Base-by-base conservation (phyloP, 92 coral and sea anemone species). In the Scolanthus callimorphus region DNA sequence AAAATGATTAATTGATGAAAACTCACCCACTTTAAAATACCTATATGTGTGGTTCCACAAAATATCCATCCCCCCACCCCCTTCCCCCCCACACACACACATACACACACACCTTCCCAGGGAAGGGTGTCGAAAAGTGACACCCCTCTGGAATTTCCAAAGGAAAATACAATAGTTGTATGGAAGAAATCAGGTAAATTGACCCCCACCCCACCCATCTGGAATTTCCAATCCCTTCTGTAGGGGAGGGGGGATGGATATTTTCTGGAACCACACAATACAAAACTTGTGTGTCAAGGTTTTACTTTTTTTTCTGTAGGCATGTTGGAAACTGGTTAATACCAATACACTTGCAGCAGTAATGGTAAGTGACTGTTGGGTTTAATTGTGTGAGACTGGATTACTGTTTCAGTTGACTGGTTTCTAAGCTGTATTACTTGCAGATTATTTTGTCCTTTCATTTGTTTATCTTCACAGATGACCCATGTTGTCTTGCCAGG, bases 291-390 rank as follows among this genome's bases (percentile, higher is more conserved):
- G n/a, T n/a, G n/a, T n/a, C n/a, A n/a, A n/a, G 24, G 28, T 3
- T 47, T 9, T 8, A 0, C 34, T 27, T 8, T 41, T 20, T 27
- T 47, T 30, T 46, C 37, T 65, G 2, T 43, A 86, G 89, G 79
- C 70, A 48, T 71, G 70, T 3, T 88, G 70, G 77, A 63, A 67
- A 59, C 80, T 87, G 87, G 12, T 91, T 27, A 83, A 91, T 41
- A 91, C 87, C 8, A 91, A 91, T 29, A 43, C 65, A 20, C 79
- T 91, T 37, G 79, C 97, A 17, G 88, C 79, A 24, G 73, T 79
- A 17, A 91, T 91, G 97, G 95, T 86, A 29, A n/a, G n/a, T n/a
- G n/a, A 34, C 15, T 6, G 43, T 15, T 34, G 15, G 43, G 6
- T 34, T 6, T 34, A 34, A 34, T 15, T 15, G 6, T 34, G 43